phyloP scores from a whole-genome alignment of 2,113 vertebrate species.

The Apodemus speciosus region DNA sequence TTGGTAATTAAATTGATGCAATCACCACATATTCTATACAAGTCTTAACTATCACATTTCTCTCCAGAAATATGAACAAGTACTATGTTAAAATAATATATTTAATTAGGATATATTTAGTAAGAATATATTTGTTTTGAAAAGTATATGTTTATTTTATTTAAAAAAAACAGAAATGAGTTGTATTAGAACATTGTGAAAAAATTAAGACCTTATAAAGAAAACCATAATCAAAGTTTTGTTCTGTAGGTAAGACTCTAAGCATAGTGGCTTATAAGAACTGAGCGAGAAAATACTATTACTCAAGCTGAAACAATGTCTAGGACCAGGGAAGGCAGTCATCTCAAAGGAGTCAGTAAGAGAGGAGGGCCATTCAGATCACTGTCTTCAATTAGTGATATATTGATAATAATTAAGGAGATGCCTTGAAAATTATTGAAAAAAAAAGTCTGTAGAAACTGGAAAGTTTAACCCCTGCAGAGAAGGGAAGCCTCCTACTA shows the following conservation, averaged over 20 bases:
- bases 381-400: background rate
- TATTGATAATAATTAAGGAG: constrained; percentile 21
- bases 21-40: background rate
- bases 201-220: background rate
- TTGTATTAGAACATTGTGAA: background rate
- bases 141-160: background rate
- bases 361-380: background rate
- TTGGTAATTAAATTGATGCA: background rate
- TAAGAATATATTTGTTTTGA: background rate
- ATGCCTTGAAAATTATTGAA: background rate
- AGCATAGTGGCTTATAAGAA: background rate
- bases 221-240: background rate
- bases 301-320: background rate
- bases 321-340: background rate
- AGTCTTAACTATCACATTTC: background rate
- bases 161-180: background rate
- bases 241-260: background rate
- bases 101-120: background rate
- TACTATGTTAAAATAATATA: background rate
- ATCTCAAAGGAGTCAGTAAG: background rate
- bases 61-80: background rate
- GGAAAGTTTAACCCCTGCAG: background rate
- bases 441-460: background rate
- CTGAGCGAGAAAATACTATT: background rate
- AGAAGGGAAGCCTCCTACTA: background rate